These are phyloP conservation scores for Microplitis mediator DNA, from an alignment of 1,140 invertebrate genomes.

Conservation along the genomic window DNA sequence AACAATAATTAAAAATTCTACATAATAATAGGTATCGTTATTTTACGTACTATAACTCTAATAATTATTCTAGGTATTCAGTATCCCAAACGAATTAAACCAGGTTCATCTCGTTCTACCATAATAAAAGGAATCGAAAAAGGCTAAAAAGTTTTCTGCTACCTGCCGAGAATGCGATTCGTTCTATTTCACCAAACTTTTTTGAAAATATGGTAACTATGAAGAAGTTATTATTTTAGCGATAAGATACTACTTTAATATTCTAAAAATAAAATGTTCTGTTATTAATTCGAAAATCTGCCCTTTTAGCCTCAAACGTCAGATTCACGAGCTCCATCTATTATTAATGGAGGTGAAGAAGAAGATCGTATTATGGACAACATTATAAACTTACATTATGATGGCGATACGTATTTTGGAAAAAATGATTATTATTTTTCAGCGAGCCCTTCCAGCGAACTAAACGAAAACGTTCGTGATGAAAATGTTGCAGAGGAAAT, in stretches of 20 bases:
- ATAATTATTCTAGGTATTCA: too few species aligned
- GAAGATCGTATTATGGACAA: not conserved
- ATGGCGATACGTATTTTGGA: not conserved
- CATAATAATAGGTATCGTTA: too few species aligned
- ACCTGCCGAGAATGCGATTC: not conserved
- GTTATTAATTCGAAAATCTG: not conserved
- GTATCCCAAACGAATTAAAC: too few species aligned
- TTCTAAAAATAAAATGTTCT: not conserved
- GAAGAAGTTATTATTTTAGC: not conserved
- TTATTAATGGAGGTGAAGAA: not conserved
- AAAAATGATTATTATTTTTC: too few species aligned
- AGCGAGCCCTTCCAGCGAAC: not conserved
- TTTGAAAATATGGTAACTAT: not conserved
- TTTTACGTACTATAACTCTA: too few species aligned
- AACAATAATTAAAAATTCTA: too few species aligned
- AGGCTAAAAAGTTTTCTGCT: too few species aligned
- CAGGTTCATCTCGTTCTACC: too few species aligned
- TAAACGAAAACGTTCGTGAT: constrained; percentile 2
- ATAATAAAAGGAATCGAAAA: too few species aligned
- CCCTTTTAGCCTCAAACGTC: not conserved
- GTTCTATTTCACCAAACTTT: not conserved
- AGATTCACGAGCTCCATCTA: not conserved
- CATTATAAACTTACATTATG: not conserved
- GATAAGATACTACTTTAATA: not conserved
- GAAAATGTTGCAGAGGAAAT: not conserved